These are phyloP conservation scores for Hesperophylax magnus DNA, from an alignment of 1,140 invertebrate genomes.

Conservation along the genomic window DNA sequence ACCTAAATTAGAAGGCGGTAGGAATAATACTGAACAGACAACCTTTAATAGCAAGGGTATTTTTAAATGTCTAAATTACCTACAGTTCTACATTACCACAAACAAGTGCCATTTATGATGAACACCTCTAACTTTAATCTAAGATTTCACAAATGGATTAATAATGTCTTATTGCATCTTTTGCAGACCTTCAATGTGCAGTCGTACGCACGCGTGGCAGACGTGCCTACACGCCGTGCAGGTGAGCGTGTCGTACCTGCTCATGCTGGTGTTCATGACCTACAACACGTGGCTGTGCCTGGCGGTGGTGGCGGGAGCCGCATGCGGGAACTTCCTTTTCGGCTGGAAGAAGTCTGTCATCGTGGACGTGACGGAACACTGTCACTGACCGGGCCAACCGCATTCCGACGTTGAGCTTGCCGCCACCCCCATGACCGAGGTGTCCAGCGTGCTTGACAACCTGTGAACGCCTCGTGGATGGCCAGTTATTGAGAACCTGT, in stretches of 20 bases:
- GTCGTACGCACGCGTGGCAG: slow-evolving; percentile 85
- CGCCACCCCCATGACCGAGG: slow-evolving; percentile 11
- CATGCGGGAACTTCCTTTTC: slow-evolving; percentile 93
- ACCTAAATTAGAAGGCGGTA: too few relatives aligned
- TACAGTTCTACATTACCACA: too few relatives aligned
- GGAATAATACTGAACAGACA: too few relatives aligned
- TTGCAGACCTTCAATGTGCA: slow-evolving; percentile 85
- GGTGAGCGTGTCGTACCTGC: slow-evolving; percentile 90
- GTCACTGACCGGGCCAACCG: slow-evolving; percentile 78
- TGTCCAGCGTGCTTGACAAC: neutral
- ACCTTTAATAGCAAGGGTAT: too few relatives aligned
- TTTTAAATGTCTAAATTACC: too few relatives aligned
- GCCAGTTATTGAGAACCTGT: too few relatives aligned
- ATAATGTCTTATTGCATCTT: slow-evolving; percentile 24
- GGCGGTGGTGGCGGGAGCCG: slow-evolving; percentile 90
- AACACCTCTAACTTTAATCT: too few relatives aligned
- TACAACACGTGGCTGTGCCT: slow-evolving; percentile 96
- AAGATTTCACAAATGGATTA: too few relatives aligned
- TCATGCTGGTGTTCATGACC: slow-evolving; percentile 99
- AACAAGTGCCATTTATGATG: too few relatives aligned
- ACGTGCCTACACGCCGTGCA: slow-evolving; percentile 92
- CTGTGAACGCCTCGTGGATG: too few relatives aligned
- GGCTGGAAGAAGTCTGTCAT: slow-evolving; percentile 95
- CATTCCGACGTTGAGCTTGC: neutral
- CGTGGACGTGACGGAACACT: slow-evolving; percentile 95